Percentiles rank a stretch among this genome's conserved stretches.
Conservation (phyloP, 2,888 invertebrate genomes). For the Cephus sareptanus region DNA sequence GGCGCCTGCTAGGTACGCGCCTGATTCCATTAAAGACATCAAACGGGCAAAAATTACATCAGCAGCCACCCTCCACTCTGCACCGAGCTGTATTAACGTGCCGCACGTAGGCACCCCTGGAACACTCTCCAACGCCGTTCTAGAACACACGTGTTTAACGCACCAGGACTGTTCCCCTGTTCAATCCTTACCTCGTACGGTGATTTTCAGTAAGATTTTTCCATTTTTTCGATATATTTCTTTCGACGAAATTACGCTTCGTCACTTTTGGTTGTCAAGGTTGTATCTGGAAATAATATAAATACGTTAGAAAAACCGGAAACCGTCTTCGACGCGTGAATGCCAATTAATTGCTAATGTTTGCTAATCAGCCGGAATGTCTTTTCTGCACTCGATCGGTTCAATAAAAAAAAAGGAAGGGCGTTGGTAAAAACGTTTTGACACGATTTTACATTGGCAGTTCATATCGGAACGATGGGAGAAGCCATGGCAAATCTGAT, state of each 20-base stretch:
- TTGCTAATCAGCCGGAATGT: background rate
- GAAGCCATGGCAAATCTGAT: conserved; percentile 61
- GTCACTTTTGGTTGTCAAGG: background rate
- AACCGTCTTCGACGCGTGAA: background rate
- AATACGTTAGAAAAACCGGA: background rate
- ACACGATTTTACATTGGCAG: conserved; percentile 26
- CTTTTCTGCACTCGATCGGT: background rate
- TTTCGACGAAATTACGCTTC: background rate
- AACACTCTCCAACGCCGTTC: background rate
- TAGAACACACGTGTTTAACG: conserved; percentile 15
- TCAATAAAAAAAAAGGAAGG: background rate
- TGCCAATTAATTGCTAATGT: background rate
- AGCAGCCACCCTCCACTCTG: conserved; percentile 55
- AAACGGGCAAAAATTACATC: conserved; percentile 65
- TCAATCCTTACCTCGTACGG: background rate
- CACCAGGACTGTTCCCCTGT: background rate
- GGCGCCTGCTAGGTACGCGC: conserved; percentile 63
- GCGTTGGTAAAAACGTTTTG: conserved; percentile 15
- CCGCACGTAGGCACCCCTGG: conserved; percentile 12
- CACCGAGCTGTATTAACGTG: conserved; percentile 10
- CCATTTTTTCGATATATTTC: background rate
- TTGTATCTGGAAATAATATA: background rate
- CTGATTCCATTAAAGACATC: conserved; percentile 65
- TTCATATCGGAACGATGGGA: conserved; percentile 37
- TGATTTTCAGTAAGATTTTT: background rate